A percentile compares a stretch with the other conserved stretches of the same genome.
Conservation (phyloP, 2,888 invertebrate genomes). For the Meta bourneti region DNA sequence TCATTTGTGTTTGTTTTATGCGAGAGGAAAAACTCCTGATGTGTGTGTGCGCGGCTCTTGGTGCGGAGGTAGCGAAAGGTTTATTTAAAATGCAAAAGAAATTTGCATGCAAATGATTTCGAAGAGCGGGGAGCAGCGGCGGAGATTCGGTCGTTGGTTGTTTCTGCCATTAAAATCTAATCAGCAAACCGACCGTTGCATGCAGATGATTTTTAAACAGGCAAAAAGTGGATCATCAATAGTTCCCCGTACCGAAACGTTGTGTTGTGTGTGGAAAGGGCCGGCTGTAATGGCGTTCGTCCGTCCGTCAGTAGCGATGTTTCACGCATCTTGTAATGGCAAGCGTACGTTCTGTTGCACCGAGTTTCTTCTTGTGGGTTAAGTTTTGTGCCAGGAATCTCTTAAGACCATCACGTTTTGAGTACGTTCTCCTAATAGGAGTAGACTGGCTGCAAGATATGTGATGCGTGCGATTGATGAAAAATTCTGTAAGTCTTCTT, state of each 20-base stretch:
- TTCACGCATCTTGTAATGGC: no score
- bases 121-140: slow-evolving; percentile 6
- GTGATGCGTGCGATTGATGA: no score
- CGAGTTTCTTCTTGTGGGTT: no score
- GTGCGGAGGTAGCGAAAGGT: slow-evolving; percentile 48
- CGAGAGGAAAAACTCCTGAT: slow-evolving; percentile 7
- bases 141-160: slow-evolving; percentile 34
- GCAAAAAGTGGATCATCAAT: slow-evolving; percentile 75
- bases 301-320: no score
- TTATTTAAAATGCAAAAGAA: slow-evolving; percentile 76
- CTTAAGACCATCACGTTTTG: no score
- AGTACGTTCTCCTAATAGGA: no score
- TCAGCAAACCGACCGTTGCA: slow-evolving; percentile 66
- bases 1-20: slow-evolving; percentile 35
- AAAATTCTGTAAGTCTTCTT: no score
- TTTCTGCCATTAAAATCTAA: slow-evolving; percentile 75
- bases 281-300: neutral
- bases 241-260: neutral
- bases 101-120: slow-evolving; percentile 74
- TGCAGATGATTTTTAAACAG: slow-evolving; percentile 68
- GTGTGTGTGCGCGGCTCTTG: neutral
- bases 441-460: no score
- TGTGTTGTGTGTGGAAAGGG: slow-evolving; percentile 4
- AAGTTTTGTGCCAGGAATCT: no score
- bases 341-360: no score